phyloP scores from a whole-genome alignment of 2,113 vertebrate genomes.

The Prochilodus magdalenae region DNA sequence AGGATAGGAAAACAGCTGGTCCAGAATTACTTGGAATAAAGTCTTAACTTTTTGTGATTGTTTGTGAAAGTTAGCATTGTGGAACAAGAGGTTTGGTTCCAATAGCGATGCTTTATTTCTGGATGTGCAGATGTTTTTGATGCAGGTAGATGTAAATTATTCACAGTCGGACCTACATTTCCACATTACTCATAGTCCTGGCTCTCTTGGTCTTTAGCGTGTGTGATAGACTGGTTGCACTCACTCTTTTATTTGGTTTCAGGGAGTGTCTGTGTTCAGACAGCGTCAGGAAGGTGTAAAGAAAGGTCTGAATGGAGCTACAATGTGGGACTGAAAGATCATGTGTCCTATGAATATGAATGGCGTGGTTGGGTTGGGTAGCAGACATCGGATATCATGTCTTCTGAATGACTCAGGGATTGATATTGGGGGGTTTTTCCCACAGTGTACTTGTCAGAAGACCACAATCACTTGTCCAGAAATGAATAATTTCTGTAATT shows the following conservation, averaged over 20 bases:
- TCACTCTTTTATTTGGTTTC: conserved; percentile 26
- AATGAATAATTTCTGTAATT: too few relatives aligned
- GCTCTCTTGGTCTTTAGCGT: conserved; percentile 3
- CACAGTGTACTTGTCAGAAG: too few relatives aligned
- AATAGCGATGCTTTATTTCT: too few relatives aligned
- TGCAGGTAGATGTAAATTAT: too few relatives aligned
- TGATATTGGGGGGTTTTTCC: too few relatives aligned
- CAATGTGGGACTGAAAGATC: neutral
- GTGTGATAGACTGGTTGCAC: neutral
- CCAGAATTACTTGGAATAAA: too few relatives aligned
- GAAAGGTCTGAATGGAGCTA: neutral
- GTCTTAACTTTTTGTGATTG: too few relatives aligned
- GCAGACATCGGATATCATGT: neutral
- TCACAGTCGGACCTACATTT: too few relatives aligned
- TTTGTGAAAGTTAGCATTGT: too few relatives aligned
- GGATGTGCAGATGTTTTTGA: too few relatives aligned
- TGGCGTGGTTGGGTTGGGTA: neutral
- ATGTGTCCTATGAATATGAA: conserved; percentile 1
- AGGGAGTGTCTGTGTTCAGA: conserved; percentile 27
- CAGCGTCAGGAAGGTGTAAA: conserved; percentile 27
- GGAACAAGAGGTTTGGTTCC: too few relatives aligned
- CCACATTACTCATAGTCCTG: neutral
- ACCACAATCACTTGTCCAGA: too few relatives aligned
- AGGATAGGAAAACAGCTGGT: neutral
- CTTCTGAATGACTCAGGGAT: neutral